Evolutionary conservation across 1,140 invertebrate species (phyloP).

Genomic region (Trinorchestia longiramus): DNA sequence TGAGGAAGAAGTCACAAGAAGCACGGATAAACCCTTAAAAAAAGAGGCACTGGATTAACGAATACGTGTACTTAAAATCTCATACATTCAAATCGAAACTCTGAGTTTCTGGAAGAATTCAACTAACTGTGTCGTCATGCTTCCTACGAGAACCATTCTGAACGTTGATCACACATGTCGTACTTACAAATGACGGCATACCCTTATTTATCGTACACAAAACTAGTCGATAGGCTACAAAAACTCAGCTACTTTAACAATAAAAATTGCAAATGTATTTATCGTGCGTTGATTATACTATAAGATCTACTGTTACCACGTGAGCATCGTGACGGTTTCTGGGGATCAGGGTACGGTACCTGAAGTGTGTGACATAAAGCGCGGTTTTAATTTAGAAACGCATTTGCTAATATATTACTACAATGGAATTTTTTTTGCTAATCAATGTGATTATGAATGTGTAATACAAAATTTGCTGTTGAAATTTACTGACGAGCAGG

Average conservation of each 20-base stretch:
- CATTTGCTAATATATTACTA: too few relatives aligned
- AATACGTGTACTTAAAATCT: neutral
- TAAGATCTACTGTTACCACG: neutral
- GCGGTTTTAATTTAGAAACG: too few relatives aligned
- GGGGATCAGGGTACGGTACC: neutral
- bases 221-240: neutral
- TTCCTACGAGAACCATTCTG: neutral
- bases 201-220: neutral
- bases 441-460: neutral
- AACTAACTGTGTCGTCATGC: neutral
- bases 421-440: too few relatives aligned
- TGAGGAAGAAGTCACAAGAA: too few relatives aligned
- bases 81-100: neutral
- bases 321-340: neutral
- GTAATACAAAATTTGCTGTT: neutral
- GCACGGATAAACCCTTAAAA: too few relatives aligned
- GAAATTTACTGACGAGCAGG: neutral
- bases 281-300: neutral
- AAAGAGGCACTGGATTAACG: too few relatives aligned
- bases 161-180: neutral
- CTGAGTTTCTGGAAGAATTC: neutral
- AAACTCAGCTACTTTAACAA: neutral
- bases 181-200: neutral
- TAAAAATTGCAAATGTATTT: neutral
- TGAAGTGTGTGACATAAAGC: too few relatives aligned